A percentile compares a stretch with the other conserved stretches of the same genome.
Evolutionary conservation across 2,888 invertebrate genomes (phyloP).

Genomic region (Trichogramma dendrolimi): DNA sequence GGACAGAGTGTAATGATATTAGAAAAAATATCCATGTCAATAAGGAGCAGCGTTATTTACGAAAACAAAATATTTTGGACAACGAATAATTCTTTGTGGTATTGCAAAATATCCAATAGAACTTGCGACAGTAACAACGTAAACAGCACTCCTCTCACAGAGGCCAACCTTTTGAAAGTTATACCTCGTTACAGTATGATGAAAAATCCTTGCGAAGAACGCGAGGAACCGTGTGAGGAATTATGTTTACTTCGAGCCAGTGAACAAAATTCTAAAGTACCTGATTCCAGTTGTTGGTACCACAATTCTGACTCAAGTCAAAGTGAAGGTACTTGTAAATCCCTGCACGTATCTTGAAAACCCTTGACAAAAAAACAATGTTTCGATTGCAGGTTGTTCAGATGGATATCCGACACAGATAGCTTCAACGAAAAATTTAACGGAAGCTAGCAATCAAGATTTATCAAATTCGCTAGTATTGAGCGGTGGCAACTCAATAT

Average conservation of each 20-base stretch:
- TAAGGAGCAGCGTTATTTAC: conserved; percentile 6
- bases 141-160: too few species aligned
- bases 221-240: too few species aligned
- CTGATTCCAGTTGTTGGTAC: too few species aligned
- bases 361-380: too few species aligned
- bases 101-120: conserved; percentile 1
- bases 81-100: background rate
- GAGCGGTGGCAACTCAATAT: background rate
- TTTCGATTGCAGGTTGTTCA: too few species aligned
- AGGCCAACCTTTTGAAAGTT: background rate
- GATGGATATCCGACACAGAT: too few species aligned
- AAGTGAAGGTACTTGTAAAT: too few species aligned
- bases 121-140: background rate
- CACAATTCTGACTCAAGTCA: too few species aligned
- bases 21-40: conserved; percentile 1
- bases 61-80: conserved; percentile 18
- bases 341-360: too few species aligned
- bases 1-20: conserved; percentile 2
- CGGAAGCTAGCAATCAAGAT: background rate
- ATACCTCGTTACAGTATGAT: background rate
- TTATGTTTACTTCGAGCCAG: too few species aligned
- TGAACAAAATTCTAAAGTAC: too few species aligned
- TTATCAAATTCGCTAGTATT: conserved; percentile 8
- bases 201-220: conserved; percentile 9
- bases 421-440: too few species aligned